Base-by-base conservation (phyloP, 2,113 vertebrate species). In the Centropus bengalensis region DNA sequence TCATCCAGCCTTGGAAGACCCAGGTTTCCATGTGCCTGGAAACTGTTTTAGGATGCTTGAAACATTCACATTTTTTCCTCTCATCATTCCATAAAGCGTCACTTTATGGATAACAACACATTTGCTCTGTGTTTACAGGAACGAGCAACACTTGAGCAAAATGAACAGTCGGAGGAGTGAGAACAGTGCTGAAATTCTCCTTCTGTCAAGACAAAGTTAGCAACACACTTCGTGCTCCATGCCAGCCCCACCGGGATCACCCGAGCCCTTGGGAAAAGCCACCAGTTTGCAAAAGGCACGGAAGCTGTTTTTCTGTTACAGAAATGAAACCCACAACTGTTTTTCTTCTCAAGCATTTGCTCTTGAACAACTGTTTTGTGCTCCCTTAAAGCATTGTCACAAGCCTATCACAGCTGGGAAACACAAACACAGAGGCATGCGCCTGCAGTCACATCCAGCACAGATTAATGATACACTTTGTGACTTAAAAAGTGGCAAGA, bases 141-240 rank as follows among this genome's bases (percentile, higher is more conserved):
- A 82, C 24, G 62, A 78, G 56, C 59, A 83, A 83, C 56, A 71
- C 64, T 77, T 76, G 33, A 83, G 38, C 40, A 49, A 94, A 95
- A 96, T 60, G 47, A 96, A 74, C 71, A 95, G 67, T 70, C 13
- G 3, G 56, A 27, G 75, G 91, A 86, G 52, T 45, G 71, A 94
- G 71, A 82, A 90, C 18, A 90, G 64, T n/a, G 73, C 64, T 70
- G 79, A 96, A 91, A 66, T 23, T 88, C 68, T 86, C 82, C 89
- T 92, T 94, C 86, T 88, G 82, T 91, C 71, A 89, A 45, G 42
- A 74, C 54, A 36, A 73, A 77, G 63, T 69, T 51, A 87, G 45
- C 30, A 89, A 81, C 38, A 85, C 1, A 8, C 79, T 77, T 79
- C 55, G 28, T 12, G 55, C 64, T 77, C 74, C 77, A 88, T 1